Evolutionary conservation across 2,888 invertebrate genomes (phyloP).

Genomic region (Listrodromus nycthemerus): DNA sequence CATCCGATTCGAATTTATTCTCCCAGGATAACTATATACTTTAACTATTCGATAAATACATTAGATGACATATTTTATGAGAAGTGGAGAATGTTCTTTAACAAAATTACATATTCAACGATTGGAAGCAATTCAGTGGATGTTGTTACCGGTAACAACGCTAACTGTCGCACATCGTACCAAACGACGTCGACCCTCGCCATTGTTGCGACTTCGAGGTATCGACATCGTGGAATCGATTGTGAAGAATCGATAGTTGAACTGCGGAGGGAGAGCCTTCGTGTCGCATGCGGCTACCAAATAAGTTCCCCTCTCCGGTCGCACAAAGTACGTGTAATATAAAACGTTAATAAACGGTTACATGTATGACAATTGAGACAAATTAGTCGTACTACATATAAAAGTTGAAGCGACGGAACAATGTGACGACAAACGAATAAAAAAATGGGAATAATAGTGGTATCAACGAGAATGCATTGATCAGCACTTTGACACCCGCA

Average conservation of each 20-base stretch:
- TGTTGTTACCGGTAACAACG: background rate
- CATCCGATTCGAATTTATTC: conserved; percentile 17
- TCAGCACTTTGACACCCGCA: conserved; percentile 27
- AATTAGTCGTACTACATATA: background rate
- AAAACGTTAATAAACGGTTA: background rate
- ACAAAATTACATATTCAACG: background rate
- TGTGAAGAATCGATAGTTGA: conserved; percentile 6
- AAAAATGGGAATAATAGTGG: background rate
- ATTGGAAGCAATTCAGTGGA: background rate
- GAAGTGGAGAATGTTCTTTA: background rate
- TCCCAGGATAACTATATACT: background rate
- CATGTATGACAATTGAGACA: background rate
- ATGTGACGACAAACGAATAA: conserved; percentile 1
- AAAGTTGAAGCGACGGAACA: background rate
- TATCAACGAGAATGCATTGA: conserved; percentile 47
- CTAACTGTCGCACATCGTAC: background rate
- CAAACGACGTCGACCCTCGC: background rate
- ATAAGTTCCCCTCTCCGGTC: background rate
- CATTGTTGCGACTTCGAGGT: conserved; percentile 29
- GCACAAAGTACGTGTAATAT: background rate
- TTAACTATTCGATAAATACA: background rate
- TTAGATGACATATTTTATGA: background rate
- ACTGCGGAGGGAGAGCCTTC: background rate
- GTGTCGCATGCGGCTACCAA: background rate
- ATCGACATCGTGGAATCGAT: background rate